These are phyloP conservation scores for Arremon brunneinucha DNA, from an alignment of 2,797 vertebrate species.

Conservation along the genomic window DNA sequence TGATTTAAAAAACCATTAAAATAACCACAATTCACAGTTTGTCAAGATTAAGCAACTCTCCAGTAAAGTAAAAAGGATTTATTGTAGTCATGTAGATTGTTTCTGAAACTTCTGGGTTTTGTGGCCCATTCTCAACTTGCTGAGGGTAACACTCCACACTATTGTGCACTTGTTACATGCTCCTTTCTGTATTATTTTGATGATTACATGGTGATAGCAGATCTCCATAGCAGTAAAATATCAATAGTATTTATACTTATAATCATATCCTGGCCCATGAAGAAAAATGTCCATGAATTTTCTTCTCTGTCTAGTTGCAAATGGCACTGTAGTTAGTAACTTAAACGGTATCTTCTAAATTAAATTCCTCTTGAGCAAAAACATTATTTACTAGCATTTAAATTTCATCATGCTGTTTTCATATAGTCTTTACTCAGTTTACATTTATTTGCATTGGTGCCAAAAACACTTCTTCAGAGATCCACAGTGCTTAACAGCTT, in stretches of 20 bases:
- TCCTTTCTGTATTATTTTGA: background rate
- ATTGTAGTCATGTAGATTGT: background rate
- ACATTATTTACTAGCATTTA: constrained; percentile 12
- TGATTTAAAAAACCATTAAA: fast-evolving
- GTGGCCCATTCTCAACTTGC: background rate
- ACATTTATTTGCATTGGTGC: background rate
- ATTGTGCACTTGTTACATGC: background rate
- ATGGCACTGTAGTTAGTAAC: background rate
- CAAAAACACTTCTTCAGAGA: background rate
- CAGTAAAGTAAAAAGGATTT: background rate
- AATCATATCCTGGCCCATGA: background rate
- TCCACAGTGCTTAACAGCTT: background rate
- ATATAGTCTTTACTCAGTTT: constrained; percentile 10
- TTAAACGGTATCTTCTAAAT: background rate
- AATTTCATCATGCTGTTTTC: constrained; percentile 41
- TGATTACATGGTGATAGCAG: background rate
- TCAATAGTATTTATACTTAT: background rate
- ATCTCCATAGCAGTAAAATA: background rate
- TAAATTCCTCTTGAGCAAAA: background rate
- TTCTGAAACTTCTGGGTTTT: background rate
- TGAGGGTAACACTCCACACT: background rate
- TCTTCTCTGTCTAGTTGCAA: background rate
- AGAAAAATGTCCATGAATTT: background rate
- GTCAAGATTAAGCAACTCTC: background rate
- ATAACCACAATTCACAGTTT: background rate